Evolutionary conservation across 2,888 invertebrate genomes (phyloP), one percentile per base, ranked within the genome.

Genomic region (Caenorhabditis drosophilae): DNA sequence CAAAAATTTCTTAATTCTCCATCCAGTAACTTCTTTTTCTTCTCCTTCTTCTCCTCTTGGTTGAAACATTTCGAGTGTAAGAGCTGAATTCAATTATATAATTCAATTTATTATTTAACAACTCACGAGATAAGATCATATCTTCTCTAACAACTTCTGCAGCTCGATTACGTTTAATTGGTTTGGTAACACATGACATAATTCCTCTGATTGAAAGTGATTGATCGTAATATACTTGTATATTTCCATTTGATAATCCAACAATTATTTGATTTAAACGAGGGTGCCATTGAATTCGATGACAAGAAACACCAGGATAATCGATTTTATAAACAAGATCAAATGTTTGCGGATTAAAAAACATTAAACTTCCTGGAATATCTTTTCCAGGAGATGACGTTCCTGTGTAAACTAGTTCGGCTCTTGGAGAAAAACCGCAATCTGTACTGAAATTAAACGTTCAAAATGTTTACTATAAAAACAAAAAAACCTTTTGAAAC

Each of bases 211-310:
- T 87, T 81, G 94, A 95, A 41, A 89, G 88, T 57, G 90, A 89
- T 1, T 91, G 90, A 82, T 96, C 95, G 78, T 95, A 99, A 83
- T 90, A 93, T 53, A 93, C 90, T 79, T 92, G 92, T 0, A 93
- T 64, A 18, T 47, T 59, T 2, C 70, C 70, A 42, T 73, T 92
- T 0, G 93, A 93, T 75, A 92, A 91, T 0, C 94, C 92, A 0
- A 92, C 89, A 68, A 96, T 91, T 40, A 98, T 89, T 84, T 98
- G 98, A 84, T 98, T 97, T n/a, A 98, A 85, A 84, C 93, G 92
- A 0, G 97, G 92, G 85, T 98, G 97, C 98, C 98, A 98, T 0
- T 91, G 84, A 0, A 90, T 89, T 83, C 94, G 91, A 1, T 97
- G 91, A 0, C 93, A 89, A 72, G 87, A 86, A 84, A 92, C 90